Conservation (phyloP, 2,113 vertebrate genomes). For the Trematocara unimaculatum region DNA sequence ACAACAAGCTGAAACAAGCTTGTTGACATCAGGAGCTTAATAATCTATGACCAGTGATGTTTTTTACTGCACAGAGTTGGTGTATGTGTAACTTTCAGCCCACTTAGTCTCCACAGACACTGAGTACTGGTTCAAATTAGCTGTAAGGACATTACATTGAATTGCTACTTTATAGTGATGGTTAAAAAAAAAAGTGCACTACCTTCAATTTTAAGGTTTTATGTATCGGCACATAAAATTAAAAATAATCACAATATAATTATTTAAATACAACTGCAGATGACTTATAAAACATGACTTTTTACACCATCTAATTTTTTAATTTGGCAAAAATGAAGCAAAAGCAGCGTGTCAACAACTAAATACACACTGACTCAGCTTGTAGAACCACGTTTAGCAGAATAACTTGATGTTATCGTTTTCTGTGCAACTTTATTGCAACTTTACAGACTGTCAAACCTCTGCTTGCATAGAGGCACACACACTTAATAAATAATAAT, state of each 20-base stretch:
- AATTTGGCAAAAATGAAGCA: not conserved
- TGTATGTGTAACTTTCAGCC: not conserved
- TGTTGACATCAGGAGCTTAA: not conserved
- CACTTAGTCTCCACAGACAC: not conserved
- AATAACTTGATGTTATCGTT: not conserved
- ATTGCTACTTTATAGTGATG: not conserved
- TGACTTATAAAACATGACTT: not conserved
- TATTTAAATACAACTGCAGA: not conserved
- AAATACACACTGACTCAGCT: not conserved
- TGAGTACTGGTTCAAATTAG: not conserved
- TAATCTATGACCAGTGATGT: not conserved
- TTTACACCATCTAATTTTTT: not conserved
- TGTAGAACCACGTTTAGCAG: not conserved
- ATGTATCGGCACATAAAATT: not conserved
- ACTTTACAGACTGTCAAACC: not conserved
- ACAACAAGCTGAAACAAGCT: not conserved
- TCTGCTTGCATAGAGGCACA: fast-evolving
- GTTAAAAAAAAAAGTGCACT: not conserved
- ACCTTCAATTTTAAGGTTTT: not conserved
- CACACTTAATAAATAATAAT: not conserved
- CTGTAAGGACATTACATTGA: not conserved
- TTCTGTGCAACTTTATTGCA: not conserved
- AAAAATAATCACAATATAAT: not conserved
- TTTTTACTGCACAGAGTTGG: not conserved
- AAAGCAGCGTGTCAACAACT: not conserved